These are phyloP conservation scores for Endomychus coccineus DNA, from an alignment of 2,888 invertebrate species.

Conservation along the genomic window DNA sequence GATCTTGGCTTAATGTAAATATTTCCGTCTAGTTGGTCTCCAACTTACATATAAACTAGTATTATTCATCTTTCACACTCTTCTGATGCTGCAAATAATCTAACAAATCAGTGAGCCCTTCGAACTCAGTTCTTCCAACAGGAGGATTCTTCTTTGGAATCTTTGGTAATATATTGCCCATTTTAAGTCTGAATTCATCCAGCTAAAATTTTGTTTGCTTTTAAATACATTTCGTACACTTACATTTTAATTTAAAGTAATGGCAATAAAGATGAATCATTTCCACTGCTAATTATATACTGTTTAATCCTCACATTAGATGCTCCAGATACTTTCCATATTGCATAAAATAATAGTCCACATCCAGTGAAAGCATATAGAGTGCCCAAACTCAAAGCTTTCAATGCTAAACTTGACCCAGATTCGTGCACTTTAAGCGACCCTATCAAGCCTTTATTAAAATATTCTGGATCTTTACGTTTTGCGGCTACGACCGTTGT, in stretches of 20 bases:
- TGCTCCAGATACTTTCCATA: constrained; percentile 87
- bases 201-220: constrained; percentile 49
- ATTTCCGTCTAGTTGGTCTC: too few species aligned
- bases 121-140: constrained; percentile 79
- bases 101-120: constrained; percentile 74
- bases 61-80: constrained; percentile 27
- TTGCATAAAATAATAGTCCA: constrained; percentile 67
- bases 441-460: constrained; percentile 63
- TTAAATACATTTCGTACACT: not conserved
- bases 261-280: too few species aligned
- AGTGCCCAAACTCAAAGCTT: constrained; percentile 84
- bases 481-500: constrained; percentile 69
- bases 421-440: constrained; percentile 60
- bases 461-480: constrained; percentile 70
- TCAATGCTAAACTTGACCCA: constrained; percentile 68
- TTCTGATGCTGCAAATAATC: constrained; percentile 62
- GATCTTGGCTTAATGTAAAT: too few species aligned
- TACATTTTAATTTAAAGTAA: too few species aligned
- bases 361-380: constrained; percentile 82
- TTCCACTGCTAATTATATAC: too few species aligned
- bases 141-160: constrained; percentile 73
- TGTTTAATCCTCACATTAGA: constrained; percentile 71
- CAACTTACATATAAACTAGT: not conserved
- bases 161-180: constrained; percentile 68
- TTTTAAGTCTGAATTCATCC: constrained; percentile 73